Evolutionary conservation across 2,113 vertebrate species (phyloP), one percentile per base, ranked within the genome.

Genomic region (Podocnemis expansa): DNA sequence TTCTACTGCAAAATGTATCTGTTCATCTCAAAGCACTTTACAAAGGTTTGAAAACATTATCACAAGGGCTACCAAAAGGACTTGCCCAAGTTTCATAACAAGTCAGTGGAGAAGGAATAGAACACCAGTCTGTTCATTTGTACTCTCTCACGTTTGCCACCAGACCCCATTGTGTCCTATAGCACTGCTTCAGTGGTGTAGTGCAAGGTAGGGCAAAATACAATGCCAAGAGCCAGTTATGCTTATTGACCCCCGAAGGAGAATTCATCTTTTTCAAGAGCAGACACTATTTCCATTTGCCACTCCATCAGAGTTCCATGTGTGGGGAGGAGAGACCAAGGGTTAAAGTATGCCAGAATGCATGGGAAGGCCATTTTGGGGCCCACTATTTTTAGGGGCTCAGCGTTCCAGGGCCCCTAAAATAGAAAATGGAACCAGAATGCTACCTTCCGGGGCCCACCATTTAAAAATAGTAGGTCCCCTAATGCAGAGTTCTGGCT

Each of bases 201-300:
- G 31, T 11, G 8, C 19, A 88, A 82, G 24, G 24, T n/a, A 43
- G 63, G 16, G 45, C 13, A 38, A 84, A 82, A 80, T 45, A 78
- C 22, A 13, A 1, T 0, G 1, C 47, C 34, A 82, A 78, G 58
- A 82, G 27, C 2, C 0, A 78, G 2, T 27, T 16, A 92, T 10
- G 75, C 63, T 67, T 56, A 13, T 49, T 70, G 29, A 86, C 85
- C 85, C 91, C 58, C 67, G 75, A 78, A 45, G 2, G 27, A 1
- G 19, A 79, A 82, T 78, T 24, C 0, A 75, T 43, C 70, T 5
- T 75, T 12, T 75, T 75, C 24, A 25, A 75, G 41, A 38, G 0
- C n/a, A 92, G 84, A 47, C 80, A 87, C 9, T 9, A 8, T 82
- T n/a, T 63, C 6, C 73, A 41, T 78, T 92, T 67, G 3, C 47